A percentile compares a stretch with the other conserved stretches of the same genome.
These are phyloP conservation scores for Tyrophagus putrescentiae DNA, from an alignment of 1,140 invertebrate genomes.

Conservation along the genomic window DNA sequence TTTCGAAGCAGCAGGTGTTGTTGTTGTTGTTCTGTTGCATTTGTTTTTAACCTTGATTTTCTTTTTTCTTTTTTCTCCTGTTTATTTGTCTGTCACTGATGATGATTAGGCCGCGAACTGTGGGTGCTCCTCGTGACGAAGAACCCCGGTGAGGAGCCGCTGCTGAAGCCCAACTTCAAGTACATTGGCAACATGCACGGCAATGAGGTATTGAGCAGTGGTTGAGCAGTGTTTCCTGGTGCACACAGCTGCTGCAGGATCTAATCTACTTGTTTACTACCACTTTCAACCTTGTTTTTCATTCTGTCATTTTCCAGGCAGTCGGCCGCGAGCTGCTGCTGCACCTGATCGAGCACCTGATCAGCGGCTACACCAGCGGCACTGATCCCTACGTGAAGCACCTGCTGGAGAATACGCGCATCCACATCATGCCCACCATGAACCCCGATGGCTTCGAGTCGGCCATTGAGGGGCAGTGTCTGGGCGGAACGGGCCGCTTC, in stretches of 20 bases:
- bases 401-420: conserved; percentile 38
- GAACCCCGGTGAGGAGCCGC: conserved; percentile 73
- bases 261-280: too few relatives aligned
- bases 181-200: conserved; percentile 36
- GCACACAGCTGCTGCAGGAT: too few relatives aligned
- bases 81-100: conserved; percentile 20
- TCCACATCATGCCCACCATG: conserved; percentile 42
- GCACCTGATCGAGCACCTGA: conserved; percentile 51
- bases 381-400: conserved; percentile 28
- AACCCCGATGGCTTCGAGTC: conserved; percentile 40
- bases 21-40: too few relatives aligned
- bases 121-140: conserved; percentile 88
- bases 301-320: conserved; percentile 42
- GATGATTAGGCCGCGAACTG: conserved; percentile 55
- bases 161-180: conserved; percentile 60
- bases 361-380: conserved; percentile 24
- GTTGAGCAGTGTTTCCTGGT: too few relatives aligned
- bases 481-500: conserved; percentile 33
- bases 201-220: conserved; percentile 32
- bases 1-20: too few relatives aligned
- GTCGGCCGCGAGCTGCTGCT: conserved; percentile 71
- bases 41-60: too few relatives aligned
- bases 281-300: conserved; percentile 18
- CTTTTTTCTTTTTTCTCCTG: background rate
- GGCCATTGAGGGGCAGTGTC: conserved; percentile 35